Conservation (phyloP, 2,888 invertebrate genomes). For the Drosophila pseudotakahashii region DNA sequence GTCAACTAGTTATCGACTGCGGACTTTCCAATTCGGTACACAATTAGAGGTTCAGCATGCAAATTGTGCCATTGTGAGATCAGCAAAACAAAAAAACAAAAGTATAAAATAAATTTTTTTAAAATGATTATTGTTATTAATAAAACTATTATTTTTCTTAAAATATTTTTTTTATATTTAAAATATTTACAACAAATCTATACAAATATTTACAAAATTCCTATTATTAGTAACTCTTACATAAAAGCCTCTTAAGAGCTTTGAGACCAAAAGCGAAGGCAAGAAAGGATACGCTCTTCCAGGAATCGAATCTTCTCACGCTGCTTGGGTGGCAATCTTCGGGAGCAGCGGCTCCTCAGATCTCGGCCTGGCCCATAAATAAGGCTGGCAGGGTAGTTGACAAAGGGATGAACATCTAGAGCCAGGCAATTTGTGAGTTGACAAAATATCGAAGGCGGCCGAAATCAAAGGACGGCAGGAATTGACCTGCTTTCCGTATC, state of each 20-base stretch:
- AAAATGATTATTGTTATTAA: no score
- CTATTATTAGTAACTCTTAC: no score
- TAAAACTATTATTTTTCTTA: no score
- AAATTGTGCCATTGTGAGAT: no score
- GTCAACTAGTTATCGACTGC: no score
- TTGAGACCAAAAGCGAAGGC: neutral
- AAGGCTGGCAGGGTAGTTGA: constrained; percentile 61
- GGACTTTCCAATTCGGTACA: no score
- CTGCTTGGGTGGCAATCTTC: constrained; percentile 61
- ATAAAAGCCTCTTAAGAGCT: neutral
- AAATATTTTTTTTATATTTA: no score
- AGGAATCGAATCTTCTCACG: constrained; percentile 68
- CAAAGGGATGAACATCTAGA: constrained; percentile 52
- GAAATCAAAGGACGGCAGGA: constrained; percentile 18
- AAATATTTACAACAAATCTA: no score
- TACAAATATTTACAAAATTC: no score
- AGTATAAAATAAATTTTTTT: no score
- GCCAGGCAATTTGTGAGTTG: constrained; percentile 73
- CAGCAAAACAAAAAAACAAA: no score
- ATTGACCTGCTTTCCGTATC: constrained; percentile 33
- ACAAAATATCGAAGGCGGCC: constrained; percentile 60
- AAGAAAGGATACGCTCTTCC: constrained; percentile 34
- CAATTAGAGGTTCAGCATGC: no score
- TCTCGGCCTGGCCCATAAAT: constrained; percentile 58
- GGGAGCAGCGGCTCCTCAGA: constrained; percentile 49